Evolutionary conservation across 1,140 invertebrate species (phyloP).

Genomic region (Drosophila kepulauana): DNA sequence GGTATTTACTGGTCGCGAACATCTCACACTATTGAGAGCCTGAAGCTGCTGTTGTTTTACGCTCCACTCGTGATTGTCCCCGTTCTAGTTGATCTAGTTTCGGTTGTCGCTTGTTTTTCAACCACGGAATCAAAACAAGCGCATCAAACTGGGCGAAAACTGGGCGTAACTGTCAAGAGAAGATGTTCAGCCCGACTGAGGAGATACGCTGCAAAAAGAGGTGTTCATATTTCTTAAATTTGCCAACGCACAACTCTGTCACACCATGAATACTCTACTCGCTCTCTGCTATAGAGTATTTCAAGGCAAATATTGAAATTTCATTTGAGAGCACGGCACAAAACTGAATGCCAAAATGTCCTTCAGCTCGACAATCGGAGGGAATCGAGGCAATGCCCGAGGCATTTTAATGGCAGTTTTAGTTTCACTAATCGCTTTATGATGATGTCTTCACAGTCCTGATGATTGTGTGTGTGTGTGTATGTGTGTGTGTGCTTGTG

Average conservation of each 20-base stretch:
- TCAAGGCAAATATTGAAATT: slow-evolving; percentile 50
- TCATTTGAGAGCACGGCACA: slow-evolving; percentile 44
- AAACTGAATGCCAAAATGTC: slow-evolving; percentile 38
- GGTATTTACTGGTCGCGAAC: not conserved
- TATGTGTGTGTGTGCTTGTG: slow-evolving; percentile 1
- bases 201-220: too few relatives aligned
- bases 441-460: slow-evolving; percentile 63
- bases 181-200: too few relatives aligned
- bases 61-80: slow-evolving; percentile 42
- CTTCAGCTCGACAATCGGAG: slow-evolving; percentile 30
- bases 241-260: too few relatives aligned
- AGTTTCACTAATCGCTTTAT: slow-evolving; percentile 77
- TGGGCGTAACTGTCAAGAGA: slow-evolving; percentile 23
- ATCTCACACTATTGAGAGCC: too few relatives aligned
- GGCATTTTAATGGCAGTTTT: slow-evolving; percentile 78
- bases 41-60: slow-evolving; percentile 12
- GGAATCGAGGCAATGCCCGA: slow-evolving; percentile 31
- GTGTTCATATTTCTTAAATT: too few relatives aligned
- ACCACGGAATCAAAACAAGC: slow-evolving; percentile 48
- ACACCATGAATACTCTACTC: not conserved
- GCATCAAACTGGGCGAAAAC: slow-evolving; percentile 23
- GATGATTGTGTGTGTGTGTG: slow-evolving; percentile 25
- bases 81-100: slow-evolving; percentile 67
- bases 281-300: not conserved
- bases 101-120: slow-evolving; percentile 26